phyloP scores from a whole-genome alignment of 2,113 vertebrate genomes.

The Glareola pratincola region DNA sequence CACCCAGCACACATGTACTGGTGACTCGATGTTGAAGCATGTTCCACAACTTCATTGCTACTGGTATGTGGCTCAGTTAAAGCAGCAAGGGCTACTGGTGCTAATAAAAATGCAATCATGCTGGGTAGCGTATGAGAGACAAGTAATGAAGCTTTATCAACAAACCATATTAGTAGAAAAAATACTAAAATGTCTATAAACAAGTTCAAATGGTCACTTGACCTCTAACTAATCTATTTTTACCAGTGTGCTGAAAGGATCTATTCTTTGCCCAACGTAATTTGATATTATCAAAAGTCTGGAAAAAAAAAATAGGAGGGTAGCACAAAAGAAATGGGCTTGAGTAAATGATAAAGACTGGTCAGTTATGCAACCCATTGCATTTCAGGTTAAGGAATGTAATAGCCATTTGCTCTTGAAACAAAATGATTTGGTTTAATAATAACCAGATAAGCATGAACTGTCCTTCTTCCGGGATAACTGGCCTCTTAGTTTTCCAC shows the following conservation, averaged over 20 bases:
- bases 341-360: not conserved
- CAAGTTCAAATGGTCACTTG: not conserved
- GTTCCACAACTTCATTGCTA: not conserved
- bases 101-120: not conserved
- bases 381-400: not conserved
- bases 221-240: not conserved
- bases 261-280: not conserved
- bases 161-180: not conserved
- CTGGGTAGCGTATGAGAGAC: not conserved
- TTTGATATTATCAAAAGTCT: not conserved
- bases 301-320: not conserved
- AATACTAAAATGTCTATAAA: not conserved
- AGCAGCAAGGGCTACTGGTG: not conserved
- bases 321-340: not conserved
- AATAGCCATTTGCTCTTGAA: not conserved
- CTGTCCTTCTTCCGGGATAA: not conserved
- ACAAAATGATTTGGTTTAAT: not conserved
- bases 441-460: not conserved
- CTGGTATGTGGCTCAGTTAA: not conserved
- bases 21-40: not conserved
- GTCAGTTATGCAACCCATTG: not conserved
- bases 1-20: not conserved
- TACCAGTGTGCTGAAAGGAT: not conserved
- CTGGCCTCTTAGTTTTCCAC: not conserved
- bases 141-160: not conserved